Evolutionary conservation across 2,888 invertebrate species (phyloP).

Genomic region (Apomyelois bistriatella): DNA sequence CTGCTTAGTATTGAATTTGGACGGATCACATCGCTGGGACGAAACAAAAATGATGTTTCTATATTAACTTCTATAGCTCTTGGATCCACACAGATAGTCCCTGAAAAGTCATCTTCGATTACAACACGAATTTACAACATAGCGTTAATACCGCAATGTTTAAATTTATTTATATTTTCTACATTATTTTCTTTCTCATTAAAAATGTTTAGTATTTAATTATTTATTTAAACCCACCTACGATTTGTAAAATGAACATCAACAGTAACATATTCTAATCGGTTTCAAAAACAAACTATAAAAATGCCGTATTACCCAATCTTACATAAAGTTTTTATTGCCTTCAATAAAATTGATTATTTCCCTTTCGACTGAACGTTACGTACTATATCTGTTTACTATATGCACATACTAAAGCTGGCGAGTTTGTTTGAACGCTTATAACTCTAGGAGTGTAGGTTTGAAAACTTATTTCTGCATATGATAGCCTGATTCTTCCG

Average conservation of each 20-base stretch:
- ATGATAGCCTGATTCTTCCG: no score
- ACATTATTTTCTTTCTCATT: no score
- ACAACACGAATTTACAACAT: no score
- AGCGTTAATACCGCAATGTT: no score
- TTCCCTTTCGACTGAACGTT: slow-evolving; percentile 20
- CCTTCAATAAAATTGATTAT: neutral
- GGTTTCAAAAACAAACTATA: neutral
- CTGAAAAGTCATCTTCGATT: neutral
- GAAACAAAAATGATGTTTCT: neutral
- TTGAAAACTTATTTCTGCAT: no score
- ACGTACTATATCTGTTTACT: no score
- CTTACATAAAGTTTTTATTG: neutral
- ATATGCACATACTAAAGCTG: no score
- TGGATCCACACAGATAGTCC: neutral
- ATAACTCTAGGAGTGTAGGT: no score
- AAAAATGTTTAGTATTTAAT: no score
- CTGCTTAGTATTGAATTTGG: neutral
- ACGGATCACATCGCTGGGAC: neutral
- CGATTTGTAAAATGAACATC: neutral
- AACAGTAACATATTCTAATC: neutral
- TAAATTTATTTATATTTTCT: no score
- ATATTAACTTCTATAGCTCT: neutral
- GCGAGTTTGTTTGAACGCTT: no score
- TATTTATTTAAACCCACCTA: neutral
- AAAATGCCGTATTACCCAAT: neutral